Base-by-base conservation (phyloP, 2,888 invertebrate species). In the Archips crataeganus region DNA sequence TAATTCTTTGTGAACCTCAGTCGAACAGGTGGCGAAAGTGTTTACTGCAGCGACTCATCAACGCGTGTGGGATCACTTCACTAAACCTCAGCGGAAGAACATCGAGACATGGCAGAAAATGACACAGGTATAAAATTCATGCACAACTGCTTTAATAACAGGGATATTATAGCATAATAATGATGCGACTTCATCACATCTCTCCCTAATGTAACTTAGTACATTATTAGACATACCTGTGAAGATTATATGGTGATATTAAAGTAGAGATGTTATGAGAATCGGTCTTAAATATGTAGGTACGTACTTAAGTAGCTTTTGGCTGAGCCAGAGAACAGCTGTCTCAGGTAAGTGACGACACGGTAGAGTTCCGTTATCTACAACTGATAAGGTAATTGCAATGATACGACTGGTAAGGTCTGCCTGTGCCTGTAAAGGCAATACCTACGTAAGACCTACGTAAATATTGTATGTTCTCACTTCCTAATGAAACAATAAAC, bases 41-140 rank as follows among this genome's bases (percentile, higher is more conserved):
- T 99, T 99, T 96, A 95, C 96, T 94, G 97, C 98, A 88, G 98
- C 99, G 91, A 97, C 97, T 95, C 98, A 98, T 96, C 99, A 99
- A 97, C 98, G 98, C 95, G 98, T 98, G 94, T 99, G 99, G 99
- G 99, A 99, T 97, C 99, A 99, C 97, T 99, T 99, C 97, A 98
- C 98, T 95, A 99, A 99, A 96, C 98, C 99, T 85, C 99, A 99
- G 95, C 96, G 99, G 95, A 99, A 99, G 97, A 99, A 99, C 96
- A 98, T 99, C 95, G 98, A 99, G 95, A 96, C 97, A 90, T 99
- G 99, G 99, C 98, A 98, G 95, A 99, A 98, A 96, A 98, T 98
- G 95, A 97, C 98, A 77, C 97, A 97, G 98, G 99, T 99, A 92
- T 82, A 79, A 78, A 71, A 67, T 65, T 70, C 75, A 77, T 71